Percentiles rank a stretch among this genome's conserved stretches.
Evolutionary conservation across 2,113 vertebrate species (phyloP).

Genomic region (Esox niger): DNA sequence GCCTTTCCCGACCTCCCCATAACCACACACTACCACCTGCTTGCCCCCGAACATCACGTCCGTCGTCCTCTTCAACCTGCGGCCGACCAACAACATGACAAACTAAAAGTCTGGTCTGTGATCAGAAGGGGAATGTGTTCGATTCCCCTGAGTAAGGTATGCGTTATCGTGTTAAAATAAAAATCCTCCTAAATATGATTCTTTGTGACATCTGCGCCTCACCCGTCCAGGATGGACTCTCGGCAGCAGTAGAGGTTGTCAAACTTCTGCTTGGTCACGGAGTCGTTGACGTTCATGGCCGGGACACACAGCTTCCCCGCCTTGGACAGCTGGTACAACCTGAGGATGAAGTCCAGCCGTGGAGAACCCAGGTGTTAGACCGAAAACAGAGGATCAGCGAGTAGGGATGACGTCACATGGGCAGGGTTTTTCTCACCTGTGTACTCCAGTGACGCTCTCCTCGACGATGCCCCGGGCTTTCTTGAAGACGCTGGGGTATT

Average conservation of each 20-base stretch:
- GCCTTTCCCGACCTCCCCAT: conserved; percentile 98
- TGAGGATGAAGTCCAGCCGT: conserved; percentile 63
- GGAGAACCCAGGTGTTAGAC: too few relatives aligned
- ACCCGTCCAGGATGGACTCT: conserved; percentile 98
- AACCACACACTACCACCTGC: conserved; percentile 96
- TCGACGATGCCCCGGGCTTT: conserved; percentile 96
- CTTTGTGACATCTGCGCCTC: conserved; percentile 49
- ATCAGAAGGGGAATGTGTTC: too few relatives aligned
- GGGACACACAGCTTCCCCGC: conserved; percentile 96
- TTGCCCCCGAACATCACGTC: conserved; percentile 99
- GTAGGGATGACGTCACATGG: too few relatives aligned
- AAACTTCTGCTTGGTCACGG: conserved; percentile 98
- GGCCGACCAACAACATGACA: too few relatives aligned
- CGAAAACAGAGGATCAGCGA: conserved; percentile 4
- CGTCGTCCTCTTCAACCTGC: conserved; percentile 96
- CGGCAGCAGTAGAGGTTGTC: conserved; percentile 98
- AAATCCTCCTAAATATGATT: conserved; percentile 12
- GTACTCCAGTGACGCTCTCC: conserved; percentile 97
- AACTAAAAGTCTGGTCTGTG: too few relatives aligned
- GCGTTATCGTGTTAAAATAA: too few relatives aligned
- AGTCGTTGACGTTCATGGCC: conserved; percentile 98
- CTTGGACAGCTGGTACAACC: conserved; percentile 97
- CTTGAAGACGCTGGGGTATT: conserved; percentile 95
- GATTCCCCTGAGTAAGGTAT: too few relatives aligned
- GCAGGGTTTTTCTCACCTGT: conserved; percentile 76